These are phyloP conservation scores for Eledone cirrhosa DNA, from an alignment of 2,888 invertebrate genomes.

Conservation along the genomic window DNA sequence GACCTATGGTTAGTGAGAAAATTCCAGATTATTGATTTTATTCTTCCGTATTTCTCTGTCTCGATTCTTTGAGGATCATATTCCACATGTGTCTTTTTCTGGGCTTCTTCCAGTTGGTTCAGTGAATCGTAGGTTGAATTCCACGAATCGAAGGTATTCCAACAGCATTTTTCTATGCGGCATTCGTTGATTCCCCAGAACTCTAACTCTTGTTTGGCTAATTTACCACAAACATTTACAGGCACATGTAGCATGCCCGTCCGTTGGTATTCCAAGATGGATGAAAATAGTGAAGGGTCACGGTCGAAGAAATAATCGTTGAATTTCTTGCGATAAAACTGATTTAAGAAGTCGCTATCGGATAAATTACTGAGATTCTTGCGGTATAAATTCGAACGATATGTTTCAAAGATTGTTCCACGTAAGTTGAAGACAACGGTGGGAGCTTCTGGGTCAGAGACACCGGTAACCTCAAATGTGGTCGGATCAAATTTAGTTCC, in stretches of 20 bases:
- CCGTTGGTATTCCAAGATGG: constrained; percentile 49
- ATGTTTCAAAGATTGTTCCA: constrained; percentile 53
- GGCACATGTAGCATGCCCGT: constrained; percentile 48
- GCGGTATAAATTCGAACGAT: constrained; percentile 45
- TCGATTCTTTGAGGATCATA: not conserved
- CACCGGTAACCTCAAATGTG: constrained; percentile 8
- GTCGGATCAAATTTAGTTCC: constrained; percentile 36
- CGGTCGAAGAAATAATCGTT: constrained; percentile 53
- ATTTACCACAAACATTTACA: constrained; percentile 39
- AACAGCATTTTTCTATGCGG: constrained; percentile 52
- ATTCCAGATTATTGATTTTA: constrained; percentile 39
- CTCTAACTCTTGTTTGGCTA: constrained; percentile 45
- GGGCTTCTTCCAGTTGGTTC: constrained; percentile 37
- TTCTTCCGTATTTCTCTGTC: not conserved
- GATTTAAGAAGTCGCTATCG: constrained; percentile 41
- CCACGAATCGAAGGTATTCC: constrained; percentile 54
- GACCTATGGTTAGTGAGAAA: constrained; percentile 47
- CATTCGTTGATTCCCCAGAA: constrained; percentile 50
- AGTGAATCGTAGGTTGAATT: constrained; percentile 48
- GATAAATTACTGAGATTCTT: constrained; percentile 42
- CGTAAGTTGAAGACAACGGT: constrained; percentile 53
- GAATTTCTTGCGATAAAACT: constrained; percentile 38
- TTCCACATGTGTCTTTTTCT: constrained; percentile 26
- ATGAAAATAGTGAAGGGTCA: constrained; percentile 49
- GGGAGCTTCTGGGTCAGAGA: not conserved